Percentiles rank a stretch among this genome's conserved stretches.
These are phyloP conservation scores for Leptestheria dahalacensis DNA, from an alignment of 1,140 invertebrate species.

Conservation along the genomic window DNA sequence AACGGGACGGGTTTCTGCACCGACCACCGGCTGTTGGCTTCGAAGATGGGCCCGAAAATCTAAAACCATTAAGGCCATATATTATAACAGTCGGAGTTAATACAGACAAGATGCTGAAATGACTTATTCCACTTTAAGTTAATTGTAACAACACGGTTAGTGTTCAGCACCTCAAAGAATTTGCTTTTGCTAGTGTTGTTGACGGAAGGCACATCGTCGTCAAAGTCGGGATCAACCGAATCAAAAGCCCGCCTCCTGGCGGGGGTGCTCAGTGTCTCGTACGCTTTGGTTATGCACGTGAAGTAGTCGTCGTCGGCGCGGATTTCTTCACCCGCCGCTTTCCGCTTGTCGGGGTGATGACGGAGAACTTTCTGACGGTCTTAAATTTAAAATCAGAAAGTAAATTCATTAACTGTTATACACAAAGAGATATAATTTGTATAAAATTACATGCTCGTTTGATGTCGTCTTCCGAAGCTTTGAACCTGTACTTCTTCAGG, in stretches of 20 bases:
- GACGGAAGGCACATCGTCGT: slow-evolving; percentile 65
- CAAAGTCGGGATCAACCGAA: slow-evolving; percentile 88
- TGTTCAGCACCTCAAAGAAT: slow-evolving; percentile 68
- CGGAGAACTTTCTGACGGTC: slow-evolving; percentile 73
- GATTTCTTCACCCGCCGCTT: slow-evolving; percentile 69
- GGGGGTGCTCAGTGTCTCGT: slow-evolving; percentile 72
- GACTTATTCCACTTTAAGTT: too few relatives aligned
- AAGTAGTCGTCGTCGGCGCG: slow-evolving; percentile 87
- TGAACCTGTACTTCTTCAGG: slow-evolving; percentile 56
- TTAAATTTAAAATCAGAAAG: slow-evolving; percentile 26
- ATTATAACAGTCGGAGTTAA: background rate
- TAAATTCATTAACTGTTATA: background rate
- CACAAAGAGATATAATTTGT: background rate
- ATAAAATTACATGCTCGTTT: slow-evolving; percentile 71
- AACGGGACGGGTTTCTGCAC: slow-evolving; percentile 69
- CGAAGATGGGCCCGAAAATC: slow-evolving; percentile 59
- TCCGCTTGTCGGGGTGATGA: slow-evolving; percentile 95
- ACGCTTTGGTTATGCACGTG: slow-evolving; percentile 96
- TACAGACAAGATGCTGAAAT: background rate
- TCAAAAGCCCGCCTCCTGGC: slow-evolving; percentile 77
- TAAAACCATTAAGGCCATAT: slow-evolving; percentile 17
- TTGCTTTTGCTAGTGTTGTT: slow-evolving; percentile 56
- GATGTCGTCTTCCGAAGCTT: slow-evolving; percentile 79
- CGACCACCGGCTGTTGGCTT: slow-evolving; percentile 83
- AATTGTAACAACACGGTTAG: too few relatives aligned